Conservation (phyloP, 2,797 vertebrate species). For the Tangara arthus region DNA sequence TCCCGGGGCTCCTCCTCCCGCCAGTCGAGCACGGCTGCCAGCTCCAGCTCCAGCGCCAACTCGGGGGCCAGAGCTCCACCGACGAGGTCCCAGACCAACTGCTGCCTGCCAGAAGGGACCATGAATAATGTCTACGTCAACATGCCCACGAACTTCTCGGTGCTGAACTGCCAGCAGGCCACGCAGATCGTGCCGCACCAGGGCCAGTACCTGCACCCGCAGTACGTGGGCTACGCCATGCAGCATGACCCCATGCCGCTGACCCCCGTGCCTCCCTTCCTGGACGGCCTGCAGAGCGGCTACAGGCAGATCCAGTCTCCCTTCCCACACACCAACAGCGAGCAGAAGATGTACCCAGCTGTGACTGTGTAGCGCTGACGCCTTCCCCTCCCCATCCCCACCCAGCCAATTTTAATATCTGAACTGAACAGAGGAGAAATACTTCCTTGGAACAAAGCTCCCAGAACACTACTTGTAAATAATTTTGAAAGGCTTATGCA, state of each 20-base stretch:
- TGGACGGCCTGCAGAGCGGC: constrained; percentile 86
- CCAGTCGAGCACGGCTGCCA: constrained; percentile 95
- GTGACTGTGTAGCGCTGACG: constrained; percentile 84
- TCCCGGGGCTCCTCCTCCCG: constrained; percentile 93
- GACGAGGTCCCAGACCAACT: constrained; percentile 91
- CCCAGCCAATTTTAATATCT: neutral
- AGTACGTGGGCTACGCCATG: constrained; percentile 89
- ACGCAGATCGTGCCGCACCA: constrained; percentile 96
- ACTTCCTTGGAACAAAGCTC: neutral
- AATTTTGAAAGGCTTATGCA: constrained; percentile 29
- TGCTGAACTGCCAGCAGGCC: constrained; percentile 97
- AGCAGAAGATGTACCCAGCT: constrained; percentile 91
- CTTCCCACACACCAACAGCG: constrained; percentile 83
- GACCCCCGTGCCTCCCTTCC: constrained; percentile 78
- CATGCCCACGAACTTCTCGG: constrained; percentile 97
- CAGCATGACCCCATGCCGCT: constrained; percentile 84
- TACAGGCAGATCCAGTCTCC: constrained; percentile 92
- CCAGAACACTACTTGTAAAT: constrained; percentile 48
- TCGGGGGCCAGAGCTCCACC: constrained; percentile 79
- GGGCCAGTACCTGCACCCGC: constrained; percentile 93
- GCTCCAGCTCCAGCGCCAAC: constrained; percentile 94
- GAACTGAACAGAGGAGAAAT: neutral
- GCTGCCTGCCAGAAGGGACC: constrained; percentile 89
- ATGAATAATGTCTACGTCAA: constrained; percentile 92
- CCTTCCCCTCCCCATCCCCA: neutral